Evolutionary conservation across 2,888 invertebrate species (phyloP).

Genomic region (Epirrhoe alternata): DNA sequence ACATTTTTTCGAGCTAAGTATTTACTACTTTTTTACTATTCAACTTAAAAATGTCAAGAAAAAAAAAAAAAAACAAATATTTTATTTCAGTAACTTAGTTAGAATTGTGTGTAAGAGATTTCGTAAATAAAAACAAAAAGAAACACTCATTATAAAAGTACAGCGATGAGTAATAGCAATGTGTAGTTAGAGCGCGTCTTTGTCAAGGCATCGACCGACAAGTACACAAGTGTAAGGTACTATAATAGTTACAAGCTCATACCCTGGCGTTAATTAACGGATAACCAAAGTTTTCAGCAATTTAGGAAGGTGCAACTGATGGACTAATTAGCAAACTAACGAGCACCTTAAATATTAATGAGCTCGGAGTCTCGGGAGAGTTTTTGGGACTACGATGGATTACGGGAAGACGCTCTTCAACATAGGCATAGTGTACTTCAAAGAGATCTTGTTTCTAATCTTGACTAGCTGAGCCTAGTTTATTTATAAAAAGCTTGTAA

Average conservation of each 20-base stretch:
- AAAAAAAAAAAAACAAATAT: no score
- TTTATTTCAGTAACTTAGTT: no score
- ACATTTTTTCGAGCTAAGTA: no score
- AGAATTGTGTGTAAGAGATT: no score
- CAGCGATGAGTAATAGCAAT: no score
- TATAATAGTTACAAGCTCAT: constrained; percentile 4
- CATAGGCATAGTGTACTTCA: background rate
- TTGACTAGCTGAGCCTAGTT: no score
- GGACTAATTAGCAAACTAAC: constrained; percentile 53
- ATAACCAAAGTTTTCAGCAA: constrained; percentile 48
- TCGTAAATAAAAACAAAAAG: no score
- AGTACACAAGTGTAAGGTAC: background rate
- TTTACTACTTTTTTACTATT: no score
- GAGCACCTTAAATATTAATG: constrained; percentile 54
- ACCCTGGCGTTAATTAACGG: constrained; percentile 39
- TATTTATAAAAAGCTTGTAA: no score
- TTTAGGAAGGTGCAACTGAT: constrained; percentile 49
- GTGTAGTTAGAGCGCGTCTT: no score
- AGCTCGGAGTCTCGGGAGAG: constrained; percentile 40
- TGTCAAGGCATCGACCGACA: background rate
- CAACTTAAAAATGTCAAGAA: no score
- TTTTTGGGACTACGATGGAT: constrained; percentile 33
- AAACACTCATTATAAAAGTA: no score
- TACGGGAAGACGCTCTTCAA: constrained; percentile 7
- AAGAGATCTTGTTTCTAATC: background rate